Percentiles rank a stretch among this genome's conserved stretches.
Evolutionary conservation across 2,888 invertebrate genomes (phyloP).

Genomic region (Tinea trinotella): DNA sequence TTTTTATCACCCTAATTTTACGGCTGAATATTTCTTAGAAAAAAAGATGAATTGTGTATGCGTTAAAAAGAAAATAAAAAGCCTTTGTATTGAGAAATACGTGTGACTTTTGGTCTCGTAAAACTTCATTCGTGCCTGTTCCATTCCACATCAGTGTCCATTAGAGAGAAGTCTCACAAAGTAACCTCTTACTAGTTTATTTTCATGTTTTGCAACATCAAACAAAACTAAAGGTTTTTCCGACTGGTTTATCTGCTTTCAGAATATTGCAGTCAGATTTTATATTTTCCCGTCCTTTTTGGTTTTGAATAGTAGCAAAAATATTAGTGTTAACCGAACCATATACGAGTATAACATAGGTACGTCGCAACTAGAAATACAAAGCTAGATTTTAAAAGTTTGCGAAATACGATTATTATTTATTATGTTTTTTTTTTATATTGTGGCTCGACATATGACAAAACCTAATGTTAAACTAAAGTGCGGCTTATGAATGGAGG

Average conservation of each 20-base stretch:
- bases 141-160: not conserved
- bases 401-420: no score
- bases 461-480: no score
- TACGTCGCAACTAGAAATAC: no score
- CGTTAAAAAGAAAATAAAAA: slow-evolving; percentile 8
- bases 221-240: not conserved
- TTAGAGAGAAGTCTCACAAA: slow-evolving; percentile 10
- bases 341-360: no score
- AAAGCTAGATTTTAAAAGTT: no score
- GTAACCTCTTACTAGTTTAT: slow-evolving; percentile 2
- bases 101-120: slow-evolving; percentile 4
- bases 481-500: no score
- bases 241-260: not conserved
- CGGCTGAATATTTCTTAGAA: slow-evolving; percentile 1
- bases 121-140: slow-evolving; percentile 5
- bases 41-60: slow-evolving; percentile 8
- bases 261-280: not conserved
- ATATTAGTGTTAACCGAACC: no score
- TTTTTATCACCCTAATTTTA: slow-evolving; percentile 11
- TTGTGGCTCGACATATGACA: no score
- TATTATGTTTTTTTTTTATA: no score
- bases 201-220: not conserved
- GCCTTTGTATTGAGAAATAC: slow-evolving; percentile 4
- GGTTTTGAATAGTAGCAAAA: no score
- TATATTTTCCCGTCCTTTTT: not conserved